Base-by-base conservation (phyloP, 2,113 vertebrate species). In the Bothrops jararaca region DNA sequence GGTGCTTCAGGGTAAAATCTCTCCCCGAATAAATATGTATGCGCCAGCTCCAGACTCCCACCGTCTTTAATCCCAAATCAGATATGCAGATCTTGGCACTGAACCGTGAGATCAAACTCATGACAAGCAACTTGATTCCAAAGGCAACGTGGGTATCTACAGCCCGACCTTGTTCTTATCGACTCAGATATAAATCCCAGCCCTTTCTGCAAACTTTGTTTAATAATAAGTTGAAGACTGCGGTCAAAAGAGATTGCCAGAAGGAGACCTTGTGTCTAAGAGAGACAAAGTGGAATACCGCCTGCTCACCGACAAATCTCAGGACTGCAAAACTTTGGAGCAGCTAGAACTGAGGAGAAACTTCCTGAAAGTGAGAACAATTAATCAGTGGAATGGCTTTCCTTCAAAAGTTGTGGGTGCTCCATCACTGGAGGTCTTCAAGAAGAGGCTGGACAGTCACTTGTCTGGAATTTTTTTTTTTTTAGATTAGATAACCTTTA, bases 1-100 rank as follows among this genome's bases (percentile, higher is more conserved):
- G 94, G 94, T 92, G 93, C 93, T 95, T 74, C 89, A 92, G 91
- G 89, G 89, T 93, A 95, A 90, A 20, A 90, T 95, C 90, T 85
- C 93, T 42, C 42, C 91, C 53, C 52, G 39, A 52, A 18, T 64
- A 92, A 92, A 93, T 56, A 56, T 56, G 54, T 56, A 20, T 18
- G 89, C 45, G 85, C 22, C 29, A 74, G 4, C 13, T 88, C 29
- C 91, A 4, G 11, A 42, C 74, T 89, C 91, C 89, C 85, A 91
- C 54, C 54, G 15, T 54, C 54, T 56, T 56, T 56, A 56, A 56
- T 56, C 54, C 54, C 26, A 34, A 74, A n/a, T n/a, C 64, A 26
- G 24, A n/a, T n/a, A 74, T 74, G 64, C 54, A n/a, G 26, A 74
- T 74, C 64, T 26, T 10, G n/a, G 13, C 64, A 29, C 64, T 11